Base-by-base conservation (phyloP, 2,888 invertebrate species). In the Mimumesa dahlbomi region DNA sequence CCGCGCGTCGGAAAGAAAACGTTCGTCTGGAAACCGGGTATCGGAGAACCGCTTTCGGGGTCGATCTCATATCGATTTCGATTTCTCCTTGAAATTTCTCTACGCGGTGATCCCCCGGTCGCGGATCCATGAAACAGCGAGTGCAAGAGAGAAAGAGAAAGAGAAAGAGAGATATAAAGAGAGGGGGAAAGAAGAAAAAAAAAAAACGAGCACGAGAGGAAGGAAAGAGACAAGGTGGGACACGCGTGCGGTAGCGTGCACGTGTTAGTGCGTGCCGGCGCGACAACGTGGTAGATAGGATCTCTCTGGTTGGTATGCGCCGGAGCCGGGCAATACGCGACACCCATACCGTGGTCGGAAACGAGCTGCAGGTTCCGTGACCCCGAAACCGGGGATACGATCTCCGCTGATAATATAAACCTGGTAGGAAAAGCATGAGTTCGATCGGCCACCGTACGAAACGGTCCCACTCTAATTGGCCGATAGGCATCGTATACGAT, bases 41-140 rank as follows among this genome's bases (percentile, higher is more conserved):
- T 31, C 56, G 56, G 31, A 42, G 64, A 50, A 61, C 56, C 65
- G 73, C 75, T 71, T 77, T 69, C 69, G 63, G 79, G 54, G 65
- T 58, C 73, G 76, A 69, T 79, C 52, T 62, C 42, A 61, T 77
- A 73, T 79, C 75, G 79, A 81, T 82, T 80, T 77, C 81, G 80
- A 84, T 83, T 83, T 83, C 82, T 84, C 84, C 69, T 74, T 72
- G 68, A 73, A 81, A 81, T 77, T 81, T 79, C 79, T 71, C 79
- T 68, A 56, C 61, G 13, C 43, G 48, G 43, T 46, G 62, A 52
- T 76, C 61, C 57, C 61, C 22, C 40, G 40, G 25, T 48, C 54
- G 43, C 50, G 31, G 16, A 1, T 38, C 46, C 36, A 14, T 22
- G 25, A 13, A n/a, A 1, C 21, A 34, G 48, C 1, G 34, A 66